Evolutionary conservation across 2,888 invertebrate species (phyloP), one percentile per base, ranked within the genome.

Genomic region (Choreutis nemorana): DNA sequence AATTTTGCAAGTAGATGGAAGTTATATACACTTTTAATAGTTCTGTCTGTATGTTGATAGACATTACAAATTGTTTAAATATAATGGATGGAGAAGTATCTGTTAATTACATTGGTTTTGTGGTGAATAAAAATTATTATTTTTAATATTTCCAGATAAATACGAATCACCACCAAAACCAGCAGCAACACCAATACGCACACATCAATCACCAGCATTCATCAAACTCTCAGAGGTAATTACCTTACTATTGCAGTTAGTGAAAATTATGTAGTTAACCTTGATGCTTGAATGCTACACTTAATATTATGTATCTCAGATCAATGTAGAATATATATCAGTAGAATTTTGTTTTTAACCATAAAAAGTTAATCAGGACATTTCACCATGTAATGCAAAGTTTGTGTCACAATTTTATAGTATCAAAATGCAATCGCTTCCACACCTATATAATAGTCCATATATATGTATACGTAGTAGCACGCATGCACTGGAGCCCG

Each of bases 191-290:
- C 30, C 62, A 55, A 37, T 73, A 67, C 48, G 63, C 62, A 41
- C 72, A 70, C 35, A 57, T 68, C 39, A 73, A 70, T 42, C 77
- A 70, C 42, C 75, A 75, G 40, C 77, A 60, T 46, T 54, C 72
- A 3, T 51, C 71, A n/a, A 71, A 72, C 36, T 51, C 63, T 9
- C 40, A 61, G 30, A 65, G 77, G 77, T 77, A 42, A 42, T 55
- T 40, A 8, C 23, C 3, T 1, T 26, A 18, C 14, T 28, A 9
- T 23, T 28, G 13, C 13, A 12, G 9, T 28, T 8, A 25, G 14
- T 24, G 3, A 35, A n/a, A 5, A 18, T 6, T 18, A 18, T 18
- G 8, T 18, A 18, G 8, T 8, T 18, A 8, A 6, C 5, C 8
- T 18, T 18, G 8, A 6, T 18, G 18, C 8, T 18, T 18, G n/a